phyloP scores from a whole-genome alignment of 2,113 vertebrate species.

The Mesembrinibis cayennensis region DNA sequence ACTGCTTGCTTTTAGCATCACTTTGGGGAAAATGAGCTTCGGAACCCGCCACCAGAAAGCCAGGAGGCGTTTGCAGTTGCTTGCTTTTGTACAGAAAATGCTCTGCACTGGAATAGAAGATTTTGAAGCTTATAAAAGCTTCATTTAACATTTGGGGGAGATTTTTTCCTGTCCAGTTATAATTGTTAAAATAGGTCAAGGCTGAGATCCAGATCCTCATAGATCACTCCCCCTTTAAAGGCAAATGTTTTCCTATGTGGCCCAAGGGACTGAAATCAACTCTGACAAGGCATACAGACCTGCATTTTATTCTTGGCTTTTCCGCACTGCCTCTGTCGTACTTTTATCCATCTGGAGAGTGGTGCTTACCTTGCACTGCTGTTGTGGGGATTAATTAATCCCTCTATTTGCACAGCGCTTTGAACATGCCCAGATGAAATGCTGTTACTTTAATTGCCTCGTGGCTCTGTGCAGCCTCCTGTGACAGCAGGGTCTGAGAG shows the following conservation, averaged over 20 bases:
- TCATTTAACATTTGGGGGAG: background rate
- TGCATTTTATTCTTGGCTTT: constrained; percentile 43
- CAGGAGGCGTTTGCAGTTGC: background rate
- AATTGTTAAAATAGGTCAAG: constrained; percentile 34
- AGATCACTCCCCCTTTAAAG: background rate
- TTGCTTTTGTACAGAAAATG: background rate
- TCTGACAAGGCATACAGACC: background rate
- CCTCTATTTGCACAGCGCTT: background rate
- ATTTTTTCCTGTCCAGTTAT: background rate
- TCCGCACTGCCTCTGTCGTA: rapidly evolving
- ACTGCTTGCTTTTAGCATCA: background rate
- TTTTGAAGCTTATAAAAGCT: background rate
- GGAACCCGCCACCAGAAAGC: background rate
- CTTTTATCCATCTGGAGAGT: background rate
- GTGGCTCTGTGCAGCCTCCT: background rate
- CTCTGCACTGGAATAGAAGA: background rate
- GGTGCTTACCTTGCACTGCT: background rate
- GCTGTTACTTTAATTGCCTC: background rate
- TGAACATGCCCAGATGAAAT: background rate
- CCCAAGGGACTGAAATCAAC: background rate
- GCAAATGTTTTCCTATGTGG: constrained; percentile 4
- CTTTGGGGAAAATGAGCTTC: background rate
- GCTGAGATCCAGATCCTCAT: background rate
- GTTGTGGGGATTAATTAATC: constrained; percentile 48
- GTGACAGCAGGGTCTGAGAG: background rate